phyloP scores from a whole-genome alignment of 1,140 invertebrate genomes.

The Drepana arcuata region DNA sequence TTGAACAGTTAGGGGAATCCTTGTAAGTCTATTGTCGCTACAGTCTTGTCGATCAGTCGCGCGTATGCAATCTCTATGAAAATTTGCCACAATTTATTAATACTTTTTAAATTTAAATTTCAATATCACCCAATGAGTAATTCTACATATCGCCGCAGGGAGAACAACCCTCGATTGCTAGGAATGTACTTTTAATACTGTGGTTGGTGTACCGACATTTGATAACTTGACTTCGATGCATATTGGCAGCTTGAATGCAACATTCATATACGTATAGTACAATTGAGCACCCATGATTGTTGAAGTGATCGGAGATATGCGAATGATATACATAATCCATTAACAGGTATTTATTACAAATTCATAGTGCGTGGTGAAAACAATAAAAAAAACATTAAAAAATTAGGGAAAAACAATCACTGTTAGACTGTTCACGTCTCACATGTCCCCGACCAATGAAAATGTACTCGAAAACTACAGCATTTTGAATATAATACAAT shows the following conservation, averaged over 20 bases:
- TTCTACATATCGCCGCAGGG: constrained; percentile 36
- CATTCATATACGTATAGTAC: too few species aligned
- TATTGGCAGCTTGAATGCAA: constrained; percentile 29
- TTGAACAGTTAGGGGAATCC: too few species aligned
- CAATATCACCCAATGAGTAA: constrained; percentile 61
- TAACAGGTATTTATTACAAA: too few species aligned
- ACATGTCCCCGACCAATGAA: constrained; percentile 5
- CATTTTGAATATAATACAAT: too few species aligned
- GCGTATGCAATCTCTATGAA: constrained; percentile 34
- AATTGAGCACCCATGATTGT: constrained; percentile 18
- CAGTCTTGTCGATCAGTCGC: constrained; percentile 45
- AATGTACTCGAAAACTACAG: constrained; percentile 9
- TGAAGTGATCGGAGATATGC: too few species aligned
- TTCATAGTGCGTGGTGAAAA: too few species aligned
- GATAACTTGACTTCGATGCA: too few species aligned
- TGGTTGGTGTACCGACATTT: too few species aligned
- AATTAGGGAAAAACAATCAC: too few species aligned
- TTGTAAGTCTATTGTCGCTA: constrained; percentile 32
- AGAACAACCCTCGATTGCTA: constrained; percentile 50
- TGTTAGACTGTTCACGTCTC: too few species aligned
- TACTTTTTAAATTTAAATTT: constrained; percentile 40
- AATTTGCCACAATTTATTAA: constrained; percentile 49
- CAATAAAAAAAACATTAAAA: too few species aligned
- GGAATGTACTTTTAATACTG: constrained; percentile 68
- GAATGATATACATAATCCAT: too few species aligned